Percentiles rank a stretch among this genome's conserved stretches.
phyloP scores from a whole-genome alignment of 2,113 vertebrate genomes.

The Pantherophis guttatus region DNA sequence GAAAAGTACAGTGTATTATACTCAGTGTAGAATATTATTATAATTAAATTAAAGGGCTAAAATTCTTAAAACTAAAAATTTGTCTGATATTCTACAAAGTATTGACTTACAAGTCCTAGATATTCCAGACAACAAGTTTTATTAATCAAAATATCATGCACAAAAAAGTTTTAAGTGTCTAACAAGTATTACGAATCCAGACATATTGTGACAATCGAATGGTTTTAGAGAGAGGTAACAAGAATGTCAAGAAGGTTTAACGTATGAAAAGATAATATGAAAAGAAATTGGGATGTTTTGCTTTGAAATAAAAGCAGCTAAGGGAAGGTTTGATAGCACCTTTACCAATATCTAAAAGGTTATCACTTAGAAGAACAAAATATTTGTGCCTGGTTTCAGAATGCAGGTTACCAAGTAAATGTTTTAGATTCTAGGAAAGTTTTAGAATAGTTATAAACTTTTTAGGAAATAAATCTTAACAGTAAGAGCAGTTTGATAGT shows the following conservation, averaged over 20 bases:
- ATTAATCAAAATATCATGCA: not conserved
- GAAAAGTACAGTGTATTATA: not conserved
- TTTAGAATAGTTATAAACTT: not conserved
- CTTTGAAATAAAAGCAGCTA: not conserved
- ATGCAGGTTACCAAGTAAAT: not conserved
- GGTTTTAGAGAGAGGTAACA: not conserved
- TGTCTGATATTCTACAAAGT: not conserved
- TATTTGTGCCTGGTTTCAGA: not conserved
- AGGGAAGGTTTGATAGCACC: not conserved
- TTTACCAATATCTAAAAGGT: not conserved
- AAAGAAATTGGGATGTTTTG: not conserved
- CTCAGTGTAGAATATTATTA: not conserved
- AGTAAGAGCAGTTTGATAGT: not conserved
- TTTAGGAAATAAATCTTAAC: not conserved
- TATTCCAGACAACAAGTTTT: not conserved
- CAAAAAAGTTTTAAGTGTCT: not conserved
- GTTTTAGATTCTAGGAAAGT: not conserved
- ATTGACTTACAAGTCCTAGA: not conserved
- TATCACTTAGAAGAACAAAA: not conserved
- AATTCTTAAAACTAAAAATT: not conserved
- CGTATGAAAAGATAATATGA: not conserved
- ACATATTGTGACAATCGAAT: not conserved
- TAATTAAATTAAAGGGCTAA: not conserved
- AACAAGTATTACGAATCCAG: not conserved
- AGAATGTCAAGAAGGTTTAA: not conserved